Percentiles rank a stretch among this genome's conserved stretches.
Conservation (phyloP, 2,113 vertebrate genomes). For the Atlantisia rogersi region DNA sequence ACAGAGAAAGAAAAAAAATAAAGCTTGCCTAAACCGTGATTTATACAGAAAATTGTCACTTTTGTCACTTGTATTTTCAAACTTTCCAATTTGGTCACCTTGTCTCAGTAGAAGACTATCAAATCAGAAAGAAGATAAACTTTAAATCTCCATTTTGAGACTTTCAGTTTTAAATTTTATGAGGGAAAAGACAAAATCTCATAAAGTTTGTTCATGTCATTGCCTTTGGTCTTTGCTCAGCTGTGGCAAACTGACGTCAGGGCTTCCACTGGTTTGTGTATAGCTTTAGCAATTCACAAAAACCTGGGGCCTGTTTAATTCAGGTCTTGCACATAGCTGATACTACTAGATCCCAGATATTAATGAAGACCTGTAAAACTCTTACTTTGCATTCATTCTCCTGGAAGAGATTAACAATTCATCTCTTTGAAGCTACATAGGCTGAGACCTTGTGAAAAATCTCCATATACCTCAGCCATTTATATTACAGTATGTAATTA, state of each 20-base stretch:
- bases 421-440: not conserved
- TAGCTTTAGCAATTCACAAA: accelerated
- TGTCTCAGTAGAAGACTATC: not conserved
- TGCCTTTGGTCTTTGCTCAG: not conserved
- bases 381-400: not conserved
- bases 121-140: not conserved
- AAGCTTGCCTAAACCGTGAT: not conserved
- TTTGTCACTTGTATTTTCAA: not conserved
- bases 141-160: not conserved
- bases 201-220: accelerated
- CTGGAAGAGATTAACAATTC: not conserved
- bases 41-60: not conserved
- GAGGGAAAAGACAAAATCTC: not conserved
- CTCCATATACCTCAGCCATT: not conserved
- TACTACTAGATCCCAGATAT: not conserved
- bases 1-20: not conserved
- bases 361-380: not conserved
- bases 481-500: not conserved
- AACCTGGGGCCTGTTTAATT: not conserved
- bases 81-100: not conserved
- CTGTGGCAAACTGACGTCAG: not conserved
- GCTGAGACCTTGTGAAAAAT: not conserved
- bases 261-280: too few species aligned
- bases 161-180: not conserved
- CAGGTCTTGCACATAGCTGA: not conserved